Conservation (phyloP, 2,888 invertebrate species). For the Eristalis tenax region DNA sequence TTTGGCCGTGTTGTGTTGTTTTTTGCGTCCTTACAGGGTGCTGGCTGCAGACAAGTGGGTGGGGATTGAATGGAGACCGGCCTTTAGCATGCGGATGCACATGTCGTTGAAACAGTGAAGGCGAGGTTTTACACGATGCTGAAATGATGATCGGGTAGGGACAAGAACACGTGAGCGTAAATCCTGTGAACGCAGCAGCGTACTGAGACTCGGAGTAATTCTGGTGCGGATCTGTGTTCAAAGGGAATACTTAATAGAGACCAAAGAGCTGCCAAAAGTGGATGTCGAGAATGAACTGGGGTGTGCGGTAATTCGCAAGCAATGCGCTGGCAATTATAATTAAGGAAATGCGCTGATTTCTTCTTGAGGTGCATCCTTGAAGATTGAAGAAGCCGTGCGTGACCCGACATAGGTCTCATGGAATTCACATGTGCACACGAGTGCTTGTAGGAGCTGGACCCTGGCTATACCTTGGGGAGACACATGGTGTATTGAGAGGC, state of each 20-base stretch:
- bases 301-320: not conserved
- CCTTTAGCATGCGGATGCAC: conserved; percentile 41
- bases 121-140: not conserved
- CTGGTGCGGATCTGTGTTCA: not conserved
- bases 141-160: not conserved
- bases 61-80: not conserved
- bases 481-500: too few relatives aligned
- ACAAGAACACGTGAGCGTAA: not conserved
- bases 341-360: not conserved
- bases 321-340: not conserved
- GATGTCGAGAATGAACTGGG: not conserved
- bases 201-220: conserved; percentile 26
- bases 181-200: not conserved
- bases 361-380: not conserved
- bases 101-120: conserved; percentile 15
- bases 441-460: too few relatives aligned
- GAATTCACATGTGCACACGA: too few relatives aligned
- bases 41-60: not conserved
- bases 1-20: not conserved
- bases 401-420: too few relatives aligned
- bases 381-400: too few relatives aligned
- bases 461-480: too few relatives aligned
- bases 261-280: not conserved
- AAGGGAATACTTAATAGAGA: conserved; percentile 16
- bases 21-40: not conserved